Base-by-base conservation (phyloP, 2,888 invertebrate genomes). In the Conus canariensis region DNA sequence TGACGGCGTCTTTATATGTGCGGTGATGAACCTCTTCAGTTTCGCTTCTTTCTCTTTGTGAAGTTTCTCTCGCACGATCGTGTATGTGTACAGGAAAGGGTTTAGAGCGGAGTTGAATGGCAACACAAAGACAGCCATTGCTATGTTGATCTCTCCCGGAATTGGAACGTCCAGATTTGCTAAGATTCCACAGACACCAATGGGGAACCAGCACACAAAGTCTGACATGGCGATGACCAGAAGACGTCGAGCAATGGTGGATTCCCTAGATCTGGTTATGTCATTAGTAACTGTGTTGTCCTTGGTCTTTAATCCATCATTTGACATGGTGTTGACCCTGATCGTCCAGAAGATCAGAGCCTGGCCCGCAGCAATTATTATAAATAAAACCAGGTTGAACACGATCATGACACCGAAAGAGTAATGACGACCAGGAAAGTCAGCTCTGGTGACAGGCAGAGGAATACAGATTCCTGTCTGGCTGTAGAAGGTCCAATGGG, bases 201-300 rank as follows among this genome's bases (percentile, higher is more conserved):
- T 85, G 19, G 85, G 85, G 30, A 85, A 85, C 85, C 85, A 85
- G 85, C 85, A 85, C 60, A 85, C 12, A 58, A 85, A 85, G 60
- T 85, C 60, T 58, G 85, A 85, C 85, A 85, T 85, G 59, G 58
- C 85, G 16, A 85, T 58, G 25, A 58, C 14, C 19, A 85, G 85
- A n/a, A 85, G 85, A 59, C 85, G 85, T 10, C 85, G 25, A 25
- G 85, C 85, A n/a, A 85, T 60, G 10, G 25, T n/a, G n/a, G 60
- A n/a, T n/a, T n/a, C 58, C 19, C 9, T 60, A 19, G 74, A 74
- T n/a, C 74, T 74, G 74, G 19, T 19, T 7, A n/a, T 25, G 19
- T 74, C 25, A n/a, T 25, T 74, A 25, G 45, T 7, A 74, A 74
- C 74, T 10, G 10, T n/a, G 10, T n/a, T 74, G 10, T 74, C 25